These are phyloP conservation scores for Crepidodera aurea DNA, from an alignment of 2,888 invertebrate genomes.

Conservation along the genomic window DNA sequence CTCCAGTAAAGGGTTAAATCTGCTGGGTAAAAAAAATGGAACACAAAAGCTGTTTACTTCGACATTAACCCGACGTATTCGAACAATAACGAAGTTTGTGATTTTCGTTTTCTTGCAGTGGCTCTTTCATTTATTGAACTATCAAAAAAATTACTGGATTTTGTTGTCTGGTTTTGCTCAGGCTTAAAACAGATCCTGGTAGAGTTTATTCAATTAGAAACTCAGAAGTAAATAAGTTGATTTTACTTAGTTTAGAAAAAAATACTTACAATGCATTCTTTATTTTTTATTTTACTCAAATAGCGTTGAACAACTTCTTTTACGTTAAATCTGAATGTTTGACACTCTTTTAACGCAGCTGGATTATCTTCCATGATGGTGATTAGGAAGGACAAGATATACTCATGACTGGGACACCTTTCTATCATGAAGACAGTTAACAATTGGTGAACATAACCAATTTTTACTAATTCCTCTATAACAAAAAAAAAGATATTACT, in stretches of 20 bases:
- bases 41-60: no score
- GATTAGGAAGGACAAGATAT: conserved; percentile 63
- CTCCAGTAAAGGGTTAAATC: no score
- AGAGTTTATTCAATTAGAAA: no score
- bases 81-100: neutral
- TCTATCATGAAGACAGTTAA: conserved; percentile 49
- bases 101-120: no score
- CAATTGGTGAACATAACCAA: conserved; percentile 53
- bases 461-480: conserved; percentile 51
- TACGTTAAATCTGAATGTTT: conserved; percentile 60
- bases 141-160: no score
- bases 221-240: no score
- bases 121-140: no score
- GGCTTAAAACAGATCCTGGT: no score
- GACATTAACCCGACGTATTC: no score
- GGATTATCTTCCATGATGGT: conserved; percentile 61
- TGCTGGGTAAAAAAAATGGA: no score
- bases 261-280: conserved; percentile 57
- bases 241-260: no score
- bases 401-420: conserved; percentile 61
- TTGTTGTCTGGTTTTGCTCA: no score
- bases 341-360: conserved; percentile 59
- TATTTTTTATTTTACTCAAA: conserved; percentile 56
- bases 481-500: conserved; percentile 23
- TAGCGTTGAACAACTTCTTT: conserved; percentile 57